Percentiles rank a stretch among this genome's conserved stretches.
Conservation (phyloP, 2,113 vertebrate species). For the Picathartes gymnocephalus region DNA sequence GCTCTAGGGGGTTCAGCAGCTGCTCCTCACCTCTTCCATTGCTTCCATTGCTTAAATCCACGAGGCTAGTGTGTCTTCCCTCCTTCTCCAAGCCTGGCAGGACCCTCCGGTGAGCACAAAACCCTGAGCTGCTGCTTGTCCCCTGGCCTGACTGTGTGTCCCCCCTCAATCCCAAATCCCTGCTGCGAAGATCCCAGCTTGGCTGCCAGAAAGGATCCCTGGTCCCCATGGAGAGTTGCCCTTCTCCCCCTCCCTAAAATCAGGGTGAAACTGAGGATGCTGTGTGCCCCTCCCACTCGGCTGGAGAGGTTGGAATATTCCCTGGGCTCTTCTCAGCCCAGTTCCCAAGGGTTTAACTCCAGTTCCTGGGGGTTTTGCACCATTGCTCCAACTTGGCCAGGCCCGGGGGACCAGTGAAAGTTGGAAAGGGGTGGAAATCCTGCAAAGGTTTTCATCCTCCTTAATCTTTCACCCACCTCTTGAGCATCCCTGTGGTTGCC, state of each 20-base stretch:
- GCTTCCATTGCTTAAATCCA: background rate
- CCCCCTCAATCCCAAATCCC: background rate
- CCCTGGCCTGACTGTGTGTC: background rate
- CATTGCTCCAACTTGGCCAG: background rate
- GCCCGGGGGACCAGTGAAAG: rapidly evolving
- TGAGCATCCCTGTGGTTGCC: background rate
- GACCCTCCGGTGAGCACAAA: background rate
- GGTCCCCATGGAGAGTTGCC: background rate
- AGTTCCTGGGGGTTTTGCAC: background rate
- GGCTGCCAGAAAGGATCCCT: background rate
- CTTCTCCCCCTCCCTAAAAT: background rate
- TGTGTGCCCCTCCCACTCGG: background rate
- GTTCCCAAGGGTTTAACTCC: background rate
- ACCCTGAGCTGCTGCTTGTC: background rate
- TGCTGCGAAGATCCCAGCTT: background rate
- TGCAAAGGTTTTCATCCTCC: background rate
- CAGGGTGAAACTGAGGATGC: background rate
- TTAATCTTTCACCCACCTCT: background rate
- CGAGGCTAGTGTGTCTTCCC: rapidly evolving
- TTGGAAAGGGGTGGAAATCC: background rate
- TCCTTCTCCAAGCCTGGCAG: rapidly evolving
- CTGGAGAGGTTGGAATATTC: background rate
- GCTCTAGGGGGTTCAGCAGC: background rate
- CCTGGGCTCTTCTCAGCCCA: background rate
- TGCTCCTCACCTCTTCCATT: background rate